These are phyloP conservation scores for Incurvaria masculella DNA, from an alignment of 2,888 invertebrate species.

Conservation along the genomic window DNA sequence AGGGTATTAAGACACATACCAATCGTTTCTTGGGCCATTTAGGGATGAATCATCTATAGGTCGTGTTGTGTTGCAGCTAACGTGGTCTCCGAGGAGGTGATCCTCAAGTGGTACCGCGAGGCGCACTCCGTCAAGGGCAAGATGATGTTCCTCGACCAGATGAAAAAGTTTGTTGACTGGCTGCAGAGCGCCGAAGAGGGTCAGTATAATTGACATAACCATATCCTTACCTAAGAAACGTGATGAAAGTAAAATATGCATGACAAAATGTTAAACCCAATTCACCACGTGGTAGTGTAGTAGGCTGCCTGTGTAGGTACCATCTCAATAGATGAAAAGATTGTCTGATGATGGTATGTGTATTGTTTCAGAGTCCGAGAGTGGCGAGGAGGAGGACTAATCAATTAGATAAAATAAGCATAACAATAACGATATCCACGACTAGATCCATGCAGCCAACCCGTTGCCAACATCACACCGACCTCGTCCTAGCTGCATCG, in stretches of 20 bases:
- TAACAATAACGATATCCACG: slow-evolving; percentile 45
- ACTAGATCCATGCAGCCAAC: not conserved
- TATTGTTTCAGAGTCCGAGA: slow-evolving; percentile 47
- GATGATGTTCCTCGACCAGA: slow-evolving; percentile 96
- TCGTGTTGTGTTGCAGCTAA: slow-evolving; percentile 60
- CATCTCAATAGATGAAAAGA: too few relatives aligned
- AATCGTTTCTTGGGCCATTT: too few relatives aligned
- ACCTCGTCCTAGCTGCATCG: not conserved
- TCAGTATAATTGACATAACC: too few relatives aligned
- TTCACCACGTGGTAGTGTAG: not conserved
- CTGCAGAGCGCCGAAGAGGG: slow-evolving; percentile 93
- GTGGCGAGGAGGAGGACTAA: slow-evolving; percentile 54
- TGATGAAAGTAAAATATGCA: not conserved
- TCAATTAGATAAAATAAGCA: slow-evolving; percentile 38
- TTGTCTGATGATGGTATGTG: not conserved
- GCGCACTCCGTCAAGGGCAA: slow-evolving; percentile 93
- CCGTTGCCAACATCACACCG: not conserved
- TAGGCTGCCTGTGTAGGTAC: slow-evolving; percentile 6
- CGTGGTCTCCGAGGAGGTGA: slow-evolving; percentile 92
- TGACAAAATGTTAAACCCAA: not conserved
- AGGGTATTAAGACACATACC: too few relatives aligned
- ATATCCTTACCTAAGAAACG: not conserved
- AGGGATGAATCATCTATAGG: too few relatives aligned
- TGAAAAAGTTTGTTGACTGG: slow-evolving; percentile 98
- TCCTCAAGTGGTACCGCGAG: slow-evolving; percentile 95